phyloP scores from a whole-genome alignment of 2,888 invertebrate species.

The Apodemia mormo region DNA sequence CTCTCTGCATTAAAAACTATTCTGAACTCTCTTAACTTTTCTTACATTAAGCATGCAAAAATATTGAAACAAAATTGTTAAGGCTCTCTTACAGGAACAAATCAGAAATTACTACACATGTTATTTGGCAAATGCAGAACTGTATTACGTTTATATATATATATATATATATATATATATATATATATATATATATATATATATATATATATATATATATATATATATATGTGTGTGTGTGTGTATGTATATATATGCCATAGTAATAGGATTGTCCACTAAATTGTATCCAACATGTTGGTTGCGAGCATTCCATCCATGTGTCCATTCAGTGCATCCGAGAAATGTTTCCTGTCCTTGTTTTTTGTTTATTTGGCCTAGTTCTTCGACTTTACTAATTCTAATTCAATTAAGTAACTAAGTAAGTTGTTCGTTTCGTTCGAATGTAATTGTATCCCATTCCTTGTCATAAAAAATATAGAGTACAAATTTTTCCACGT shows the following conservation, averaged over 20 bases:
- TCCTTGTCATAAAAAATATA: no score
- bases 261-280: no score
- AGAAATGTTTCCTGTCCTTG: neutral
- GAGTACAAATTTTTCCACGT: no score
- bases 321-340: no score
- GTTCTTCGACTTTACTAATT: neutral
- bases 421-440: neutral
- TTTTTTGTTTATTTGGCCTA: neutral
- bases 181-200: no score
- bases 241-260: no score
- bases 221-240: no score
- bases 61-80: slow-evolving; percentile 32
- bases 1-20: neutral
- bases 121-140: neutral
- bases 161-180: no score
- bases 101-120: slow-evolving; percentile 47
- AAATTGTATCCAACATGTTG: no score
- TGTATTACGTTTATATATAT: no score
- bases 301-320: no score
- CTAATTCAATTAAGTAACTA: neutral
- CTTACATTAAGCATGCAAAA: neutral
- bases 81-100: slow-evolving; percentile 69
- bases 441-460: neutral
- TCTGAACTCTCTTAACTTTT: neutral
- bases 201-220: no score